A percentile compares a stretch with the other conserved stretches of the same genome.
Conservation (phyloP, 2,888 invertebrate genomes). For the Shargacucullia verbasci region DNA sequence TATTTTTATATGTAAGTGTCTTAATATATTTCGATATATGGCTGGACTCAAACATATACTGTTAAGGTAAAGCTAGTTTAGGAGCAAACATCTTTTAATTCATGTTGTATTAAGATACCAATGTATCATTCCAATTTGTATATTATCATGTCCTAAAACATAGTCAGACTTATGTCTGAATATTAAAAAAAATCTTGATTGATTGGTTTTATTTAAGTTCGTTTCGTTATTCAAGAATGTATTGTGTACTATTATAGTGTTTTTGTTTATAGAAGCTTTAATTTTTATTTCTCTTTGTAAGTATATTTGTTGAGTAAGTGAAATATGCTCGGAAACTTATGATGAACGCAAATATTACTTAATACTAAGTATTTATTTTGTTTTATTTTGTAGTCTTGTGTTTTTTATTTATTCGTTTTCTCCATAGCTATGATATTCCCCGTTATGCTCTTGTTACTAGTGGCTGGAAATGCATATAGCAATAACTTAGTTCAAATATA, state of each 20-base stretch:
- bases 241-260: constrained; percentile 10
- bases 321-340: constrained; percentile 33
- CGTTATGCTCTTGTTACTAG: no score
- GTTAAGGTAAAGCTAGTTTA: constrained; percentile 17
- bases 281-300: constrained; percentile 30
- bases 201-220: constrained; percentile 9
- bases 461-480: no score
- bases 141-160: neutral
- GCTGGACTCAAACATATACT: constrained; percentile 8
- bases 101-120: constrained; percentile 13
- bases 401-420: constrained; percentile 5
- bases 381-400: constrained; percentile 33
- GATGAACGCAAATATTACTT: constrained; percentile 22
- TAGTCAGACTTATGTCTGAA: neutral
- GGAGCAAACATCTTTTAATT: constrained; percentile 5
- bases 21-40: constrained; percentile 3
- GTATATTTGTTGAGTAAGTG: constrained; percentile 25
- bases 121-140: constrained; percentile 38
- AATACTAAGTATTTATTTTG: constrained; percentile 20
- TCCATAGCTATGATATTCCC: neutral
- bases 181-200: constrained; percentile 5
- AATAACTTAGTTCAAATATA: no score
- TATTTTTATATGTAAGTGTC: neutral
- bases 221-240: constrained; percentile 1
- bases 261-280: constrained; percentile 39